These are phyloP conservation scores for Megaustenia siamemsis DNA, from an alignment of 2,888 invertebrate genomes.

Conservation along the genomic window DNA sequence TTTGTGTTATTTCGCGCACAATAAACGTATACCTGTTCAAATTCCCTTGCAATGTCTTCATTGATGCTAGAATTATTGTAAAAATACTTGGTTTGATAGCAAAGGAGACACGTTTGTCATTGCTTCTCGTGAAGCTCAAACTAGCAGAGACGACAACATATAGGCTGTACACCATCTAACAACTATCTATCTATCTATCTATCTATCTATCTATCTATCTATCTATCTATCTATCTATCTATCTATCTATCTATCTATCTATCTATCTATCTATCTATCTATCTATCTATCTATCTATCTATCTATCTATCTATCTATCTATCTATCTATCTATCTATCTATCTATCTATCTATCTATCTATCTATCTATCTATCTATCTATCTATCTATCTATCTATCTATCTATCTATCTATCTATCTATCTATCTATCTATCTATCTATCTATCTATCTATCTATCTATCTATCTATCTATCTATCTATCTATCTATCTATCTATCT, in stretches of 20 bases:
- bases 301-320: conserved; percentile 14
- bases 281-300: conserved; percentile 15
- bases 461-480: background rate
- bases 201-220: conserved; percentile 15
- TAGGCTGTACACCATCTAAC: no score
- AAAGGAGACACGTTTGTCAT: no score
- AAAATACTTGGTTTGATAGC: no score
- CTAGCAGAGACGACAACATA: no score
- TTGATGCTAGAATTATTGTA: no score
- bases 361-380: conserved; percentile 15
- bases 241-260: conserved; percentile 15
- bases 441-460: conserved; percentile 4
- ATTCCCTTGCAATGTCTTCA: no score
- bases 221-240: conserved; percentile 15
- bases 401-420: background rate
- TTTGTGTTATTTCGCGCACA: no score
- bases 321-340: conserved; percentile 15
- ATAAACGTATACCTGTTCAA: no score
- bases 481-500: conserved; percentile 25
- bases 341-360: conserved; percentile 15
- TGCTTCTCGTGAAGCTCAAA: no score
- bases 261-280: conserved; percentile 15
- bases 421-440: conserved; percentile 5
- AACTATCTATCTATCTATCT: conserved; percentile 11
- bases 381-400: conserved; percentile 1